Evolutionary conservation across 1,140 invertebrate genomes (phyloP).

Genomic region (Akabosia matsudoensis): DNA sequence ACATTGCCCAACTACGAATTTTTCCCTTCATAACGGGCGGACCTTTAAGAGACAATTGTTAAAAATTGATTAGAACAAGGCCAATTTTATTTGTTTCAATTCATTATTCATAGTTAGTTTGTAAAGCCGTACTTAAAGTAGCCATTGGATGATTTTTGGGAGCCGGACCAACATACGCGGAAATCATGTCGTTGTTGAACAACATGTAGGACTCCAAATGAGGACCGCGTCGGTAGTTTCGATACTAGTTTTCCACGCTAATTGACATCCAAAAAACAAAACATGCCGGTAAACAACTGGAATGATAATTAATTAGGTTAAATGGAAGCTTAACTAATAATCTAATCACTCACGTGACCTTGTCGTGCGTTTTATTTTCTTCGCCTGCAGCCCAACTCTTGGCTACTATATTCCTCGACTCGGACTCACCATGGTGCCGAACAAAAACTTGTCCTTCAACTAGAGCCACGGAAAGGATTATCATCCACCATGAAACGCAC

Average conservation of each 20-base stretch:
- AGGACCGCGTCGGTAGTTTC: background rate
- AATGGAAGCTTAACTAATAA: too few species aligned
- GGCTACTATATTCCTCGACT: too few species aligned
- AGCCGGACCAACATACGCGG: background rate
- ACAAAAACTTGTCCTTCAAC: too few species aligned
- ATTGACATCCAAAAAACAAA: too few species aligned
- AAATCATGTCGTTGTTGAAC: background rate
- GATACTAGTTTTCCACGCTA: background rate
- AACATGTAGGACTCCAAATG: background rate
- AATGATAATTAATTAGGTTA: too few species aligned
- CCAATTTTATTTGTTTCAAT: background rate
- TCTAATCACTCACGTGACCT: too few species aligned
- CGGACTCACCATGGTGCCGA: too few species aligned
- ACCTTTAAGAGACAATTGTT: background rate
- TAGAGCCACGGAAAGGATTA: too few species aligned
- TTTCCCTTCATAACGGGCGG: background rate
- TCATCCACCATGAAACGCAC: too few species aligned
- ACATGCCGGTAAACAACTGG: too few species aligned
- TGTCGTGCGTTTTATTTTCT: too few species aligned
- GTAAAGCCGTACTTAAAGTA: background rate
- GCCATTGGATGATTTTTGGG: background rate
- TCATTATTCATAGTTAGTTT: background rate
- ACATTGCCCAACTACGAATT: background rate
- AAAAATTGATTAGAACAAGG: background rate
- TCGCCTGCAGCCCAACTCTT: too few species aligned